Percentiles rank a stretch among this genome's conserved stretches.
Conservation (phyloP, 2,888 invertebrate genomes). For the Anodontia alba region DNA sequence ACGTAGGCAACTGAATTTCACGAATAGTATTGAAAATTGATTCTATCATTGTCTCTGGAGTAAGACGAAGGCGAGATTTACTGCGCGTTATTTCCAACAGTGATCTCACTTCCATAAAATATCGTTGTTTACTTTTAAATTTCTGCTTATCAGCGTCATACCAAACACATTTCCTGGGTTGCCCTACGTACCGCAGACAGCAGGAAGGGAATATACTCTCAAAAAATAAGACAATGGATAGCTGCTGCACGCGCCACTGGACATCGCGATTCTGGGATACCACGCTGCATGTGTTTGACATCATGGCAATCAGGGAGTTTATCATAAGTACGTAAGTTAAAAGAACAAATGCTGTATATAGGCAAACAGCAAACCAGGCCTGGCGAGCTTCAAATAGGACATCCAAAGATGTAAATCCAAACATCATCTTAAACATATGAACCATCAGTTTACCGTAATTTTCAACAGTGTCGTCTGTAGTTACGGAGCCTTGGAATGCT, state of each 20-base stretch:
- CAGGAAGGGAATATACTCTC: slow-evolving; percentile 52
- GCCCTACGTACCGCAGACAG: slow-evolving; percentile 37
- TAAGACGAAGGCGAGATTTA: slow-evolving; percentile 40
- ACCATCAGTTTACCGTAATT: slow-evolving; percentile 41
- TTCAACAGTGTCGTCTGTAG: slow-evolving; percentile 26
- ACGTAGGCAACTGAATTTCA: slow-evolving; percentile 27
- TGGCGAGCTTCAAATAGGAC: slow-evolving; percentile 50
- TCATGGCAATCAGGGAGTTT: slow-evolving; percentile 58
- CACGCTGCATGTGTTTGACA: slow-evolving; percentile 56
- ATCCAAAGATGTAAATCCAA: slow-evolving; percentile 51
- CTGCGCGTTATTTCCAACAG: slow-evolving; percentile 47
- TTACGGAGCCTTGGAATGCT: slow-evolving; percentile 44
- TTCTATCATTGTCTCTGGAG: slow-evolving; percentile 51
- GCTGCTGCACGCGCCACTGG: slow-evolving; percentile 51
- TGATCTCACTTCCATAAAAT: slow-evolving; percentile 57
- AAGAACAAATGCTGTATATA: slow-evolving; percentile 50
- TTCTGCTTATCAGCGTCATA: slow-evolving; percentile 29
- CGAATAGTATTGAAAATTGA: slow-evolving; percentile 51
- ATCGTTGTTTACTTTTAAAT: slow-evolving; percentile 24
- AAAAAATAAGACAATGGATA: slow-evolving; percentile 59
- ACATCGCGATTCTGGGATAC: slow-evolving; percentile 55
- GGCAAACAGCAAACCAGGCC: slow-evolving; percentile 49
- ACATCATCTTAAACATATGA: slow-evolving; percentile 58
- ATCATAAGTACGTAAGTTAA: slow-evolving; percentile 55
- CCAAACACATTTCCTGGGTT: slow-evolving; percentile 41